Evolutionary conservation across 2,113 vertebrate genomes (phyloP).

Genomic region (Podilymbus podiceps): DNA sequence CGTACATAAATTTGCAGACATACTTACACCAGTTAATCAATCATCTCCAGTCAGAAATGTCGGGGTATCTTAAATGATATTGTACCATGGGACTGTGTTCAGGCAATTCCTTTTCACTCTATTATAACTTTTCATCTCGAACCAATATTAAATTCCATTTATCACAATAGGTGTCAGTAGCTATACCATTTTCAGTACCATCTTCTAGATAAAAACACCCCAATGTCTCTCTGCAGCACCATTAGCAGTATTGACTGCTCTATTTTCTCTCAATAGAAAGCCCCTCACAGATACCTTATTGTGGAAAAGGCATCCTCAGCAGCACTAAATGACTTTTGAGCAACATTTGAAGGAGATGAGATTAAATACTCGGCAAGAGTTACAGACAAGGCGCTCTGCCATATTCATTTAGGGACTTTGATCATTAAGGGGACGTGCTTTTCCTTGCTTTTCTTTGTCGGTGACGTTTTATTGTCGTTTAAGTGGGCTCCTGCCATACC

Average conservation of each 20-base stretch:
- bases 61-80: constrained; percentile 18
- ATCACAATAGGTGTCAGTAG: constrained; percentile 59
- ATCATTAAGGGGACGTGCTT: background rate
- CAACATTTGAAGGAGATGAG: constrained; percentile 14
- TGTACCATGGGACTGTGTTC: background rate
- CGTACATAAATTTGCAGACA: constrained; percentile 18
- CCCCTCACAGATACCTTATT: background rate
- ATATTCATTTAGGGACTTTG: constrained; percentile 44
- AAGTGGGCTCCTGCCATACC: constrained; percentile 8
- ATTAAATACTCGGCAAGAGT: constrained; percentile 48
- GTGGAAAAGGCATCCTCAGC: constrained; percentile 28
- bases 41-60: constrained; percentile 12
- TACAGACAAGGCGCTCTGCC: constrained; percentile 9
- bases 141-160: constrained; percentile 55
- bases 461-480: constrained; percentile 32
- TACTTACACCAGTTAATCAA: background rate
- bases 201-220: constrained; percentile 43
- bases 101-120: constrained; percentile 50
- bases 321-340: background rate
- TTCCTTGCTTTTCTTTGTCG: background rate
- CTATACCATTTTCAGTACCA: constrained; percentile 44
- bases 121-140: constrained; percentile 50
- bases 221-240: constrained; percentile 42
- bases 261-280: constrained; percentile 49
- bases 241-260: constrained; percentile 58